A percentile compares a stretch with the other conserved stretches of the same genome.
Evolutionary conservation across 1,140 invertebrate species (phyloP).

Genomic region (Drosophila arawakana): DNA sequence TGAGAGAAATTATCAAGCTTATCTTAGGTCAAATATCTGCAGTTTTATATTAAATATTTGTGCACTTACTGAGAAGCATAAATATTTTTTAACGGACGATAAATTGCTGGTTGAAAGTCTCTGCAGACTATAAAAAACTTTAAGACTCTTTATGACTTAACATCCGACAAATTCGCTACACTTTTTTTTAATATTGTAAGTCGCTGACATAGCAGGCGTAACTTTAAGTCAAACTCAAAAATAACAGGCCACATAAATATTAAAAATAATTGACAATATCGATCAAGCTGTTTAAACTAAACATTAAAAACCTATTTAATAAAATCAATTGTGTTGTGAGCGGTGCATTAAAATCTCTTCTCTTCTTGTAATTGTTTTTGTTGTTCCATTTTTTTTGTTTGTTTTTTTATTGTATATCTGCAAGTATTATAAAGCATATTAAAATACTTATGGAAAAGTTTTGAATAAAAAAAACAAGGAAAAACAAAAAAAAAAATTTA

Average conservation of each 20-base stretch:
- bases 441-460: constrained; percentile 79
- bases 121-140: too few species aligned
- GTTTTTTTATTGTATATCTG: constrained; percentile 6
- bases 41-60: too few species aligned
- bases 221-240: background rate
- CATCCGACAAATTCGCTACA: background rate
- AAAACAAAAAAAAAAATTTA: constrained; percentile 32
- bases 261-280: background rate
- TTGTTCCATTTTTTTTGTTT: constrained; percentile 10
- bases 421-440: constrained; percentile 68
- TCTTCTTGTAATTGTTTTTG: constrained; percentile 5
- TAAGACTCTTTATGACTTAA: too few species aligned
- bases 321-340: constrained; percentile 43
- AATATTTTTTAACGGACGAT: too few species aligned
- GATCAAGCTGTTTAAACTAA: background rate
- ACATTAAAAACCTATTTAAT: constrained; percentile 18
- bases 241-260: background rate
- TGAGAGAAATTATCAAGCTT: too few species aligned
- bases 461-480: constrained; percentile 28
- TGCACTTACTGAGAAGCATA: too few species aligned
- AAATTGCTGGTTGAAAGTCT: too few species aligned
- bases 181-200: background rate
- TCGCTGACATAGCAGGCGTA: background rate
- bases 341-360: constrained; percentile 8
- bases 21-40: too few species aligned